Conservation (phyloP, 2,797 vertebrate species). For the Sitta carolinensis region DNA sequence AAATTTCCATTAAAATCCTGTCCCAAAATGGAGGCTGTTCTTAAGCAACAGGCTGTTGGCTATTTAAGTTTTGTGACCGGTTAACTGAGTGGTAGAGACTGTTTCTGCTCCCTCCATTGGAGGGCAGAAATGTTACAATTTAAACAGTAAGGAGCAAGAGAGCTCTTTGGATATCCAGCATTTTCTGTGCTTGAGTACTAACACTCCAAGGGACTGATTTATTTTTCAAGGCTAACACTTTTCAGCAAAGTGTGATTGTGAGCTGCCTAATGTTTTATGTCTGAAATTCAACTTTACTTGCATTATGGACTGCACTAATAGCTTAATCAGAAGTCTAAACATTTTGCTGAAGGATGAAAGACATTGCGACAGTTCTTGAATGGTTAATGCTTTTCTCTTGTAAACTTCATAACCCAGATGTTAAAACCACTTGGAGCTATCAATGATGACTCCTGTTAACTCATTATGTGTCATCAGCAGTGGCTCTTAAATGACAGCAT, state of each 20-base stretch:
- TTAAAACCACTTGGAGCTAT: not conserved
- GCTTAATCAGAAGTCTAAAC: not conserved
- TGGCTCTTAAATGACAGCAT: not conserved
- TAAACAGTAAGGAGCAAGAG: not conserved
- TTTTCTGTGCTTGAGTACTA: not conserved
- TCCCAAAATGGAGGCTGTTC: not conserved
- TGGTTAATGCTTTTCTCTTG: not conserved
- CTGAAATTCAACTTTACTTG: not conserved
- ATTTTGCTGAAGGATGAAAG: not conserved
- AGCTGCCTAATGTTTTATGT: not conserved
- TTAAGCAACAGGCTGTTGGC: accelerated
- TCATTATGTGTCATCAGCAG: not conserved
- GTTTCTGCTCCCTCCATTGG: not conserved
- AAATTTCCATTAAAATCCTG: not conserved
- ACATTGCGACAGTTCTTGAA: not conserved
- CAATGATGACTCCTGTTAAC: not conserved
- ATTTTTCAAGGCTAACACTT: not conserved
- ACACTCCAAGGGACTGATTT: not conserved
- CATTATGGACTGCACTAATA: not conserved
- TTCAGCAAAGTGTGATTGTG: not conserved
- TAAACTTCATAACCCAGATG: not conserved
- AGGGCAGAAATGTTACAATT: not conserved
- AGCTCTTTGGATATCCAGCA: not conserved
- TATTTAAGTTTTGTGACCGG: not conserved
- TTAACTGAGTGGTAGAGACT: not conserved